Conservation (phyloP, 2,797 vertebrate species). For the Erpetoichthys calabaricus region DNA sequence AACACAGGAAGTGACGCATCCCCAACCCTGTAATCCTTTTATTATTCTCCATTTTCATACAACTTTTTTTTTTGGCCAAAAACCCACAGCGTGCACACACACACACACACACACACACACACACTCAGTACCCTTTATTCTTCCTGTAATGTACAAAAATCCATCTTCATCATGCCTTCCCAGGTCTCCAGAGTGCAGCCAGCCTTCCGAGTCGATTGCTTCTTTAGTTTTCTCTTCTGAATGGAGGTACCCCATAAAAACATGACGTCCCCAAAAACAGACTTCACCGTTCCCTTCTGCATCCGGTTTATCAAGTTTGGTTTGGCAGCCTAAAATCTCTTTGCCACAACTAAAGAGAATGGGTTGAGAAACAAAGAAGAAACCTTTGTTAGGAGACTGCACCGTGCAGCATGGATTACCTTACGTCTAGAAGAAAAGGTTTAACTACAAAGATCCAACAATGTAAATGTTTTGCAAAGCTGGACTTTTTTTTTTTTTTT, state of each 20-base stretch:
- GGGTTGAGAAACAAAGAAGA: not conserved
- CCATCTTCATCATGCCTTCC: conserved; percentile 35
- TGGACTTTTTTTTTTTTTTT: too few relatives aligned
- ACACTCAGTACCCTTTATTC: conserved; percentile 48
- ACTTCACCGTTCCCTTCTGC: conserved; percentile 48
- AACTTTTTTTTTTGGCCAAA: too few relatives aligned
- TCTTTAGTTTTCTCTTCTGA: conserved; percentile 46
- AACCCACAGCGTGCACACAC: too few relatives aligned
- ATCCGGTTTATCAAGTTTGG: conserved; percentile 47
- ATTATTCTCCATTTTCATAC: too few relatives aligned
- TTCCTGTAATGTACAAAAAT: conserved; percentile 59
- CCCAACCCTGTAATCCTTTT: too few relatives aligned
- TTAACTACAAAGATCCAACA: too few relatives aligned
- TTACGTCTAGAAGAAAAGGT: too few relatives aligned
- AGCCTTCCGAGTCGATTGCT: conserved; percentile 48
- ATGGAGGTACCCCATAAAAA: conserved; percentile 65
- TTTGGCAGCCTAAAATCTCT: conserved; percentile 40
- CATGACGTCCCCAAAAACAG: conserved; percentile 58
- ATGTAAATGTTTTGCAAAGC: too few relatives aligned
- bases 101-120: too few relatives aligned
- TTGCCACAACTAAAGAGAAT: conserved; percentile 48
- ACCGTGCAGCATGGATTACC: too few relatives aligned
- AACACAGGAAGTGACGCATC: too few relatives aligned
- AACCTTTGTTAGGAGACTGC: not conserved
- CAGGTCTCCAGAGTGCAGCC: conserved; percentile 63